Evolutionary conservation across 1,140 invertebrate species (phyloP).

Genomic region (Macrobrachium nipponense): DNA sequence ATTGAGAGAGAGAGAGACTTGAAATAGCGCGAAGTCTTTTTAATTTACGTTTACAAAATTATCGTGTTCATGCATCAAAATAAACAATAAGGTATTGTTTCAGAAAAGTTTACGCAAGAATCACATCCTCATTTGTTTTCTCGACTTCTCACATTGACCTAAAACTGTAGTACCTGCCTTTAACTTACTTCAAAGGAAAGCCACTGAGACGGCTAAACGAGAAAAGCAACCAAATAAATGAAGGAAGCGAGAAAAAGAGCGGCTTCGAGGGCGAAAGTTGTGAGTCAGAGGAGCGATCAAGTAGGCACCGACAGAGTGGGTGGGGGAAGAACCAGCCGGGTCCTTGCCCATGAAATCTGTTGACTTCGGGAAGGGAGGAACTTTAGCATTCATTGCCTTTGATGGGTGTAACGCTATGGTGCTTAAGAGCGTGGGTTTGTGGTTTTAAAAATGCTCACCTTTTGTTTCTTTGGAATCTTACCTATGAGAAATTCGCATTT

Average conservation of each 20-base stretch:
- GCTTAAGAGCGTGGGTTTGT: too few species aligned
- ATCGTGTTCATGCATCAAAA: not conserved
- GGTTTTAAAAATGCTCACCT: too few species aligned
- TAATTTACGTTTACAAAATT: not conserved
- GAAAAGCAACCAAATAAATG: not conserved
- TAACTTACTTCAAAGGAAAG: not conserved
- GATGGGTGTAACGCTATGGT: too few species aligned
- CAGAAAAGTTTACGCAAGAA: not conserved
- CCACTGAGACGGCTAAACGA: not conserved
- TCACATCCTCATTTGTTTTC: not conserved
- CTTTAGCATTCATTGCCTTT: too few species aligned
- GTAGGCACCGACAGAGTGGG: not conserved
- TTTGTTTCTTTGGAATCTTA: too few species aligned
- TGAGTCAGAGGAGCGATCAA: too few species aligned
- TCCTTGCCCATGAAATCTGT: not conserved
- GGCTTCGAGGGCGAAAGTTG: not conserved
- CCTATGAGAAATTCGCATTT: too few species aligned
- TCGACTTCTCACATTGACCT: too few species aligned
- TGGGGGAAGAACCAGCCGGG: not conserved
- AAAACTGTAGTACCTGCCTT: too few species aligned
- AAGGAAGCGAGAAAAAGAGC: not conserved
- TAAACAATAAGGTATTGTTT: not conserved
- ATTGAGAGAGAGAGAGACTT: constrained; percentile 5
- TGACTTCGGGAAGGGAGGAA: not conserved
- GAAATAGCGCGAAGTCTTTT: not conserved